Evolutionary conservation across 2,797 vertebrate genomes (phyloP), one percentile per base, ranked within the genome.

Genomic region (Sebastes vulpes): DNA sequence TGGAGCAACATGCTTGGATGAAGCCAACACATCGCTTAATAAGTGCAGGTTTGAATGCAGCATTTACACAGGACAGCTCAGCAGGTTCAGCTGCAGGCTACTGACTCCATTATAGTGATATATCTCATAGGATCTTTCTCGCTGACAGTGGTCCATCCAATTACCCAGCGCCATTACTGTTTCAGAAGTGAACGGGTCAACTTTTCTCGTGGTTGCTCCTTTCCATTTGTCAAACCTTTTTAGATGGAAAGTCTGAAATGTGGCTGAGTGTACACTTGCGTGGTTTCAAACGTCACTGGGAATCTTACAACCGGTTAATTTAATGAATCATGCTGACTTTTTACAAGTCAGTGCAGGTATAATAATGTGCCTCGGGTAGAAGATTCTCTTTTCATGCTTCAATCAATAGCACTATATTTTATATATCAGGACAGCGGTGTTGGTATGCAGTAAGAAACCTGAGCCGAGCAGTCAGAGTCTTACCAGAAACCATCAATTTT

Each of bases 1-100:
- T 64, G 61, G 65, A 54, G 53, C 26, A 46, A 2, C 29, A n/a
- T 35, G 20, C 12, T 57, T 18, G 25, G 29, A 31, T 46, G 58
- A 72, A 46, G 29, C 65, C 20, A 57, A 57, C 50, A 53, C 56
- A 6, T 59, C 1, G 3, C 48, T 72, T 70, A 31, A 54, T 67
- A 72, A 70, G 25, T 72, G 28, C 5, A 10, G 29, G 64, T 52
- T 46, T 77, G 52, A 75, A 56, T 61, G 65, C 32, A 56, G 60
- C 56, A 57, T 66, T 70, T 63, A 38, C 32, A 38, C 58, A 42
- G 70, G 53, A 46, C 53, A 53, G 74, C 81, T 69, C 67, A 61
- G 77, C 69, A 79, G 73, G 68, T 80, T 79, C 73, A 85, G 57
- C 72, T 73, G 68, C 59, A 65, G 78, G 72, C 2, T 65, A 54